Base-by-base conservation (phyloP, 35 echinoderm and acorn worm genomes). In the Lytechinus variegatus region DNA sequence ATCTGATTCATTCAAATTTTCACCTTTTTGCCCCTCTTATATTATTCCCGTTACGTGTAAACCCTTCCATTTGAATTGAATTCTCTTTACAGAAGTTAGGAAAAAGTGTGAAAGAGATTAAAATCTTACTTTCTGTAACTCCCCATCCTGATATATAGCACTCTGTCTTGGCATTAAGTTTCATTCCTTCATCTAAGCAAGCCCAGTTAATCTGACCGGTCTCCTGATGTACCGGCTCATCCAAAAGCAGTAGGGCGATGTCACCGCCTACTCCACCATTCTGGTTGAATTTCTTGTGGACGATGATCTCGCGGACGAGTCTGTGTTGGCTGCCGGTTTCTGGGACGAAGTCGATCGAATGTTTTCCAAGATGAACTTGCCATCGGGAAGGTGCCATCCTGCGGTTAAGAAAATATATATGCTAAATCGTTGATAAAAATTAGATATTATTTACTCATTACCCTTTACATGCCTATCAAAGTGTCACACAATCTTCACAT, bases 81-180 rank as follows among this genome's bases (percentile, higher is more conserved):
- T 44, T 44, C 33, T 44, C 33, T 44, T 44, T 44, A 44, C 33
- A 44, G 33, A 44, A 44, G 33, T 44, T 44, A 44, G 33, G 33
- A 44, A 44, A 44, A 44, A 44, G 33, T 2, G 33, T 44, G 33
- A 44, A 44, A 44, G 1, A 0, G 2, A 44, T 1, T 44, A 44
- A 44, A 44, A n/a, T 91, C 97, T 97, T 94, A 99, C 98, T 97
- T 89, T 97, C 94, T 21, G 97, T 97, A 16, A 97, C 56, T 28
- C 98, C 98, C 97, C 96, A 97, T 61, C 98, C 98, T 9, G 98
- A 95, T 16, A 97, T 92, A 66, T 94, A 97, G 57, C 98, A 99
- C 6, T 96, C 56, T 9, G 94, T 72, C 16, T 60, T 44, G 24
- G 94, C 61, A 14, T 58, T 60, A 16, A 97, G 57, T 27, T 86